Evolutionary conservation across 2,888 invertebrate species (phyloP).

Genomic region (Netelia melanura): DNA sequence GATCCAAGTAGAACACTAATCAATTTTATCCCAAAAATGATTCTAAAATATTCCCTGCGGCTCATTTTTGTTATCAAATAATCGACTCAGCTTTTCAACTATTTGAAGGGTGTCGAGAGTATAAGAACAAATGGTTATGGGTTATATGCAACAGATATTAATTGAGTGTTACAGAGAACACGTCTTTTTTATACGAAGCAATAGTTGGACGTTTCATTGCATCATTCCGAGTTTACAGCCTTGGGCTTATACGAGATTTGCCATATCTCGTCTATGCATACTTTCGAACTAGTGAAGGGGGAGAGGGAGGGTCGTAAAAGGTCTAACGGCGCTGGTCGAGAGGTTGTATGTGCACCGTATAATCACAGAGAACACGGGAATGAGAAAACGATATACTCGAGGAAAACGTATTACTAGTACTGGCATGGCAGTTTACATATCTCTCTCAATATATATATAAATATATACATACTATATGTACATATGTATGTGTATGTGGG

Average conservation of each 20-base stretch:
- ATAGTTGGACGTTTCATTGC: constrained; percentile 8
- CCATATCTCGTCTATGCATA: not conserved
- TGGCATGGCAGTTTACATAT: not conserved
- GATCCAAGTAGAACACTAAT: not conserved
- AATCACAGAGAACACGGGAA: constrained; percentile 25
- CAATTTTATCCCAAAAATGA: no score
- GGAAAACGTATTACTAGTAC: not conserved
- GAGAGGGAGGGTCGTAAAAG: not conserved
- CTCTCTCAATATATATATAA: not conserved
- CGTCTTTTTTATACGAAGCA: not conserved
- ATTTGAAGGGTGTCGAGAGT: not conserved
- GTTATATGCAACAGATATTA: not conserved
- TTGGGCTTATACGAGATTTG: not conserved
- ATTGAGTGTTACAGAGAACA: not conserved
- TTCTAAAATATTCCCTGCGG: no score
- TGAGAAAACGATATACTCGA: not conserved
- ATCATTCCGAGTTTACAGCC: not conserved
- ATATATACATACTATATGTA: not conserved
- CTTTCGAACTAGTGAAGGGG: not conserved
- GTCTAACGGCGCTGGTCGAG: constrained; percentile 11
- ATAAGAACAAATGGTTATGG: not conserved
- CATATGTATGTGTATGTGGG: not conserved
- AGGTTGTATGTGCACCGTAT: not conserved
- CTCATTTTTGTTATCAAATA: no score
- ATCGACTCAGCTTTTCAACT: not conserved